Conservation (phyloP, 2,888 invertebrate genomes). For the Euplagia quadripunctaria region DNA sequence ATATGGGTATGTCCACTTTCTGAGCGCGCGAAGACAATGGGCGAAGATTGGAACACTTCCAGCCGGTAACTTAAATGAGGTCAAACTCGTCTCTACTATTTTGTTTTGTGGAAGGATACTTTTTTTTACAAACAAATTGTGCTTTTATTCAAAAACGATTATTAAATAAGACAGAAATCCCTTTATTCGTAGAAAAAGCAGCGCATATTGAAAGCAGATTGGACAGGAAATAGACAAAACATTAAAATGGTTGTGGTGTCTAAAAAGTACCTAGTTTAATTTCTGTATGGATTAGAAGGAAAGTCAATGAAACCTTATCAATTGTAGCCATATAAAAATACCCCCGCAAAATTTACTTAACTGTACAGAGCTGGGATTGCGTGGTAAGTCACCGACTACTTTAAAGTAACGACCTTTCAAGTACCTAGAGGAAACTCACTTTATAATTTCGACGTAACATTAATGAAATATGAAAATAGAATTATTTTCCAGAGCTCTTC, state of each 20-base stretch:
- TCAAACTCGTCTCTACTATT: constrained; percentile 68
- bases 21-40: constrained; percentile 68
- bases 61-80: constrained; percentile 77
- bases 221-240: no score
- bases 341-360: not conserved
- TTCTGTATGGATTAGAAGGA: not conserved
- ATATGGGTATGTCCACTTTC: constrained; percentile 62
- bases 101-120: constrained; percentile 23
- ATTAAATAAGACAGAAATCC: no score
- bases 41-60: constrained; percentile 76
- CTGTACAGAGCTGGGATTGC: not conserved
- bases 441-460: no score
- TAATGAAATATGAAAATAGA: no score
- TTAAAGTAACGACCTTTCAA: not conserved
- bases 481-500: not conserved
- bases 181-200: no score
- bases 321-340: not conserved
- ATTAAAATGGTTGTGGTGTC: no score
- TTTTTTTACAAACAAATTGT: not conserved
- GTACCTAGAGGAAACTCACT: not conserved
- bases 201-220: no score
- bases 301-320: not conserved
- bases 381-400: not conserved
- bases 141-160: no score
- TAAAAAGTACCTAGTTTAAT: not conserved